Base-by-base conservation (phyloP, 2,797 vertebrate genomes). In the Hafferia zeledoni region DNA sequence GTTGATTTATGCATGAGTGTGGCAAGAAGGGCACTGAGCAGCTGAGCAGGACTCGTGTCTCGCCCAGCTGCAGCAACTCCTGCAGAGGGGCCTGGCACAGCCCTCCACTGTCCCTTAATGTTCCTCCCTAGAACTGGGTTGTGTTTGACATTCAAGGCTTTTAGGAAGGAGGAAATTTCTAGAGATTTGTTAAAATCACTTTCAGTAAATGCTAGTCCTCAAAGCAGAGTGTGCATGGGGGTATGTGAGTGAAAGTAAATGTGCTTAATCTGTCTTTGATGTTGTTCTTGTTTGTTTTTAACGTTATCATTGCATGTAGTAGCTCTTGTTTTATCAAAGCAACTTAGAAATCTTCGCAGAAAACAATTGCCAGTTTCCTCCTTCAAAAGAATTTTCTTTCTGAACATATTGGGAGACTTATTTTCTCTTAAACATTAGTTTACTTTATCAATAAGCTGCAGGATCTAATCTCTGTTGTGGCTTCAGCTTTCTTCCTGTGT, bases 211-310 rank as follows among this genome's bases (percentile, higher is more conserved):
- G 35, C 37, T 37, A 17, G 50, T 80, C 17, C 10, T 78, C 28
- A 44, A 55, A n/a, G 37, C 37, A 43, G 71, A 61, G 67, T 39
- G 69, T 68, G 76, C 39, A 10, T 77, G 78, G 46, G 59, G 13
- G 33, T 18, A 46, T 35, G 47, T 35, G 63, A 41, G 63, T 65
- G 93, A 68, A 90, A 78, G 69, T 80, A 65, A 60, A 75, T 61
- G 55, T 86, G 49, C 61, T 87, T 83, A 47, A 55, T 80, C n/a
- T 69, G 63, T 83, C 56, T 44, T 53, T 35, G 47, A 9, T 67
- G 47, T 53, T 92, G 41, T 80, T 78, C 75, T 39, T 44, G 31
- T 83, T 89, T 71, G 52, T n/a, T 92, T 90, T 91, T 89, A 83
- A 81, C 30, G 13, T 83, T 61, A 33, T 65, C 33, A 41, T 67